phyloP scores from a whole-genome alignment of 2,888 invertebrate species.

The Chrysomela aeneicollis region DNA sequence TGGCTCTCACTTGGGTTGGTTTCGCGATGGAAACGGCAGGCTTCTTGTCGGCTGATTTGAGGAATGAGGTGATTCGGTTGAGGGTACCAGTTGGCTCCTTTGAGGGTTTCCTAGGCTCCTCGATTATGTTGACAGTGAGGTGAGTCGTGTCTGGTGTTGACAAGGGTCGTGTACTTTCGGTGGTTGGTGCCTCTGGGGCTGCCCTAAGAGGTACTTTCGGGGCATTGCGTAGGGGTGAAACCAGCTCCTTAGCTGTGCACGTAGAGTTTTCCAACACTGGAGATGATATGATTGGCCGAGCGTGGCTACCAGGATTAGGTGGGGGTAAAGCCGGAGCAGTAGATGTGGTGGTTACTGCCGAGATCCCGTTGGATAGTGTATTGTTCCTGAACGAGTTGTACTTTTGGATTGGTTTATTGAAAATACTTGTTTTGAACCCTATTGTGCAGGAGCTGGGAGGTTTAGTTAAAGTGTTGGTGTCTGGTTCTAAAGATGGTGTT shows the following conservation, averaged over 20 bases:
- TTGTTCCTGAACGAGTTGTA: conserved; percentile 56
- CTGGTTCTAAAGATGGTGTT: neutral
- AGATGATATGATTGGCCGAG: conserved; percentile 80
- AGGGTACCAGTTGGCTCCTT: conserved; percentile 65
- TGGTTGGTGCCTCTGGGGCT: conserved; percentile 68
- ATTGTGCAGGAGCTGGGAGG: conserved; percentile 39
- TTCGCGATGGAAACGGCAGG: conserved; percentile 68
- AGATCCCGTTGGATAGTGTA: conserved; percentile 56
- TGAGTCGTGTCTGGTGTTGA: conserved; percentile 51
- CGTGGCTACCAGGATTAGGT: conserved; percentile 68
- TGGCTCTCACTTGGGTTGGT: conserved; percentile 67
- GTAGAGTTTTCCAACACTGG: conserved; percentile 85
- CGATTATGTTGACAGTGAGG: conserved; percentile 41
- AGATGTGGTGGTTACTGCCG: conserved; percentile 58
- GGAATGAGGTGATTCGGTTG: conserved; percentile 78
- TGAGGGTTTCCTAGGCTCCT: conserved; percentile 66
- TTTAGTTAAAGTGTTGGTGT: conserved; percentile 23
- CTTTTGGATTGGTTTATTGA: conserved; percentile 49
- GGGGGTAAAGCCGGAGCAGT: conserved; percentile 69
- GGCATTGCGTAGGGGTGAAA: conserved; percentile 69
- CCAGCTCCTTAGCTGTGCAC: conserved; percentile 77
- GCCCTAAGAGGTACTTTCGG: conserved; percentile 69
- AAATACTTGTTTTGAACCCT: conserved; percentile 40
- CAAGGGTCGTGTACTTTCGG: conserved; percentile 44
- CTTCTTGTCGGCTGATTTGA: conserved; percentile 69